Base-by-base conservation (phyloP, 2,113 vertebrate genomes). In the Psammodynastes pulverulentus region DNA sequence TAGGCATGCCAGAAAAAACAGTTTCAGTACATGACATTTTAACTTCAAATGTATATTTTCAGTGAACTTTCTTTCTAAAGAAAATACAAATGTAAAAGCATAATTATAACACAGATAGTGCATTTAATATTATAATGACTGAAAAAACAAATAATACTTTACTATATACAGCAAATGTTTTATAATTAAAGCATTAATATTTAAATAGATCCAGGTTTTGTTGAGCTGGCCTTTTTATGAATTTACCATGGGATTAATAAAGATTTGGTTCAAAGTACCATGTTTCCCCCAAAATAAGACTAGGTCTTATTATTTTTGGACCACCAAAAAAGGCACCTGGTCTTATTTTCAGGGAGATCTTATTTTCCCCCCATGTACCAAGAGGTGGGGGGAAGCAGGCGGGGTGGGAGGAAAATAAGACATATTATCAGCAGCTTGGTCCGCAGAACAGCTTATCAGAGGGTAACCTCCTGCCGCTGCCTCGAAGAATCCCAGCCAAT, bases 1-100 rank as follows among this genome's bases (percentile, higher is more conserved):
- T 88, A 92, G 48, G 29, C 94, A 90, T 95, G 93, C 96, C 96
- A 98, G 93, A 86, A 95, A 96, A 96, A 91, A 39, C 93, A 34
- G 62, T 94, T 58, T 94, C 90, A 96, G 93, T 96, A 95, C 72
- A 92, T 93, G 92, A 92, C 93, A 93, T 89, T 96, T 96, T 92
- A 93, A 90, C 1, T 48, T 54, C 92, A 95, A 90, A 92, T 95
- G 90, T 95, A 87, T 29, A 95, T 96, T 94, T 29, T 94, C 93
- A 88, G 87, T 96, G 94, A 94, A 94, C 93, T 85, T 90, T 93
- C 93, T 84, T 95, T 89, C 56, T 94, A 72, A 90, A 94, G 54
- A 86, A 93, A 93, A 85, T 6, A 49, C 49, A 89, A 56, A 79
- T 92, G 4, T 92, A 89, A 92, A 95, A 95, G 93, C 94, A 49